Evolutionary conservation across 2,113 vertebrate genomes (phyloP).

Genomic region (Polyodon spathula): DNA sequence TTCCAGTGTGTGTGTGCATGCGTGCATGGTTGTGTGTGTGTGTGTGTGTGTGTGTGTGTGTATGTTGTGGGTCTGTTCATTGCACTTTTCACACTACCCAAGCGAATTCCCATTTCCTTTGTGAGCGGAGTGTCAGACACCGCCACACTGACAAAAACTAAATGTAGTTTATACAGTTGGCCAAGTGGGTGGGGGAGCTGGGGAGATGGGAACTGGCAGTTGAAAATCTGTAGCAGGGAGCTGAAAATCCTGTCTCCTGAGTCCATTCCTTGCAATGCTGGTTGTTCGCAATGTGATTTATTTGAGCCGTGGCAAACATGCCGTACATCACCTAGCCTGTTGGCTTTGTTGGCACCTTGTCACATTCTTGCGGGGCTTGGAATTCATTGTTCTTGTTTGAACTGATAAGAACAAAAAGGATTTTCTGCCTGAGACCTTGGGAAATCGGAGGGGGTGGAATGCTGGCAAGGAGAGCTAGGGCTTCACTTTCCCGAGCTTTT

Average conservation of each 20-base stretch:
- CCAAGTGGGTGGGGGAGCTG: neutral
- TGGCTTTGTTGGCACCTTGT: constrained; percentile 72
- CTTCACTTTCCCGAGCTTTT: constrained; percentile 48
- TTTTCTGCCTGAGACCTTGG: constrained; percentile 63
- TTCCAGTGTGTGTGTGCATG: too few species aligned
- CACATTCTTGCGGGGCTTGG: constrained; percentile 63
- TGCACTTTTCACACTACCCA: too few species aligned
- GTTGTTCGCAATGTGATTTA: constrained; percentile 12
- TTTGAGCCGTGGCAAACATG: constrained; percentile 19
- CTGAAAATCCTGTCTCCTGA: constrained; percentile 13
- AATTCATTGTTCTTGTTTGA: constrained; percentile 74
- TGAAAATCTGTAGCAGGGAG: neutral
- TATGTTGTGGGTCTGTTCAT: too few species aligned
- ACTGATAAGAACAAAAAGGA: constrained; percentile 68
- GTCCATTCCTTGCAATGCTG: constrained; percentile 35
- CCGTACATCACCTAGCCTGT: constrained; percentile 68
- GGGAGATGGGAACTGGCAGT: neutral
- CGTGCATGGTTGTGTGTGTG: too few species aligned
- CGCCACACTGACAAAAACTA: neutral
- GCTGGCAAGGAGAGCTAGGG: constrained; percentile 42
- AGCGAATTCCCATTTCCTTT: neutral
- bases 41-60: too few species aligned
- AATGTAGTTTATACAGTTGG: neutral
- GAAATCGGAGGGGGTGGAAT: constrained; percentile 52
- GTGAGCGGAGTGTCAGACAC: neutral